Base-by-base conservation (phyloP, 2,113 vertebrate genomes). In the Greenwoodochromis staneri region DNA sequence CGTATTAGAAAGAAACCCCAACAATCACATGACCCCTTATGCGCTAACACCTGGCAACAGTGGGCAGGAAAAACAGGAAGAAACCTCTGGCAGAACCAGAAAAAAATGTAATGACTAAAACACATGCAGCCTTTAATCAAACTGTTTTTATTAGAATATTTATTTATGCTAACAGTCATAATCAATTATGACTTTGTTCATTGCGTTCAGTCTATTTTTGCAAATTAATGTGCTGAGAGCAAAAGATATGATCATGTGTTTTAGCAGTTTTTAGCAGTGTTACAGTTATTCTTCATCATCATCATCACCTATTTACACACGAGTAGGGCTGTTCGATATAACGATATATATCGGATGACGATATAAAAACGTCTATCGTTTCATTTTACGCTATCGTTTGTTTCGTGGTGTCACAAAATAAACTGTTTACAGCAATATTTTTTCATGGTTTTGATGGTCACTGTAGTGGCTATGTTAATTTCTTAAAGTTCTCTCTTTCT, bases 401-500 rank as follows among this genome's bases (percentile, higher is more conserved):
- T 45, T 45, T 45, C 0, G 42, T 45, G 2, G 42, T 45, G 42
- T 45, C 13, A 1, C 3, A 16, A 45, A 45, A 45, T 45, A 14
- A 45, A 45, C 42, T 45, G 45, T 47, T 47, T 47, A 16, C 45
- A 1, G 45, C 6, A 16, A 16, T 47, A 47, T 24, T 47, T 45
- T 45, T 31, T 31, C 29, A 31, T 31, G 29, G 4, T 38, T 38
- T 0, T 38, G 9, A 38, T 38, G 14, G 8, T 53, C 19, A 1
- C 49, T 53, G 19, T 10, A 53, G 19, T 1, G 2, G 4, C 0
- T 51, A 9, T 19, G 1, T 51, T 51, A 2, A n/a, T 40, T 40
- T 40, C 4, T 38, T 51, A 19, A 19, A 51, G 49, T 19, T 51
- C 47, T 5, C 17, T 51, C 45, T 47, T 51, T 51, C 47, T 19